Base-by-base conservation (phyloP, 2,797 vertebrate species). In the Amniataba percoides region DNA sequence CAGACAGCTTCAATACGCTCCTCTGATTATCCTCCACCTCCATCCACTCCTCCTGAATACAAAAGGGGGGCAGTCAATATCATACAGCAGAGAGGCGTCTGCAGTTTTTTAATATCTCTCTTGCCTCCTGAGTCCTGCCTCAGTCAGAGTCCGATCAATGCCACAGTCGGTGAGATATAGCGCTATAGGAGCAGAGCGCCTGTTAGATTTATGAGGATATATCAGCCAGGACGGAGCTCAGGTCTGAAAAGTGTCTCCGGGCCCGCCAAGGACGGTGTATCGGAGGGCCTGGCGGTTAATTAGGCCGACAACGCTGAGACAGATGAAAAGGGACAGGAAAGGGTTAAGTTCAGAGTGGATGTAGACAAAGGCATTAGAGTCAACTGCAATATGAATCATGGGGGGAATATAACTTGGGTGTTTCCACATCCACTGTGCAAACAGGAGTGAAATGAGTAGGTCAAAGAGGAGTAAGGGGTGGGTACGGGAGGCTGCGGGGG, bases 141-240 rank as follows among this genome's bases (percentile, higher is more conserved):
- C 78, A 83, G 84, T 71, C 86, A 70, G 82, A 86, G 71, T 74
- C 77, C 72, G 84, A 95, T 95, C 94, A 90, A 95, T 95, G 89
- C 83, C 86, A 82, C 88, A 53, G 90, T 90, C 89, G 80, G 84
- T 82, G 92, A 93, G 88, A 85, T 92, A 91, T 85, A 81, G 89
- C 87, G 74, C 83, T 87, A 77, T 66, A 83, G 84, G 74, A 90
- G 84, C 60, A 11, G n/a, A 13, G 80, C 7, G 71, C 77, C 73
- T 49, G 68, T 65, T 86, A 87, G 88, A 92, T 93, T 94, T 92
- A 94, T 83, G 88, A 89, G 78, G 76, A 80, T 82, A 87, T 81
- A 87, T 83, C 46, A 11, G 62, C 4, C 68, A 84, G 86, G 80
- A 89, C 84, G 68, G 87, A 67, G 78, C 76, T 75, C 62, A 49